A percentile compares a stretch with the other conserved stretches of the same genome.
These are phyloP conservation scores for Oreochromis niloticus DNA, from an alignment of 2,113 vertebrate genomes.

Conservation along the genomic window DNA sequence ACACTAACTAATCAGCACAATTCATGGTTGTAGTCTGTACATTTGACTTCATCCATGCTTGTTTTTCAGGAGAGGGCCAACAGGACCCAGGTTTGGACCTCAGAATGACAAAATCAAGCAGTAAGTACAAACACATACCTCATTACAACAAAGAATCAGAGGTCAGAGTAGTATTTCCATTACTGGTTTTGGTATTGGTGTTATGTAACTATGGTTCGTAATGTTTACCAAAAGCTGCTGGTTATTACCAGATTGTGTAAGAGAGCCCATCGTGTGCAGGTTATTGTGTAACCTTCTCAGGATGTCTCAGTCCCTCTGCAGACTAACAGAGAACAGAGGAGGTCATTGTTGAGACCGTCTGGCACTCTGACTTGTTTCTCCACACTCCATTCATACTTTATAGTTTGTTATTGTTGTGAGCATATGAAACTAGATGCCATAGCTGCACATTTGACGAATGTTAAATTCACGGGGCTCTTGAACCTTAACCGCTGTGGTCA, in stretches of 20 bases:
- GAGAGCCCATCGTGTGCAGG: neutral
- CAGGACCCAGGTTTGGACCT: slow-evolving; percentile 89
- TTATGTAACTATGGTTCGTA: slow-evolving; percentile 24
- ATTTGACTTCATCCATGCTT: neutral
- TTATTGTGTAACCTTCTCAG: slow-evolving; percentile 34
- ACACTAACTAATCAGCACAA: neutral
- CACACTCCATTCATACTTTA: neutral
- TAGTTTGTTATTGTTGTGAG: neutral
- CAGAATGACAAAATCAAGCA: slow-evolving; percentile 96
- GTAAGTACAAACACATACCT: slow-evolving; percentile 76
- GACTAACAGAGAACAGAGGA: slow-evolving; percentile 17
- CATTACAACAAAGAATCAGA: neutral
- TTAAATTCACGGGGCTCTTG: neutral
- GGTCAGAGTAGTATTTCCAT: neutral
- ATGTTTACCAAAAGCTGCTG: slow-evolving; percentile 48
- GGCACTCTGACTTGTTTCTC: neutral
- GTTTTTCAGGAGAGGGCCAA: slow-evolving; percentile 85
- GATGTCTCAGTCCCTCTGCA: neutral
- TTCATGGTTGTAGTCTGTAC: neutral
- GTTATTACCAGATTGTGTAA: slow-evolving; percentile 34
- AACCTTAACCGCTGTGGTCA: neutral
- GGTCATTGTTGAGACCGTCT: slow-evolving; percentile 34
- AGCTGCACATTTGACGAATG: neutral
- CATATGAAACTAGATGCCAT: neutral
- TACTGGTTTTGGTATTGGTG: neutral